Percentiles rank a stretch among this genome's conserved stretches.
These are phyloP conservation scores for Drosophila merina DNA, from an alignment of 2,888 invertebrate genomes.

Conservation along the genomic window DNA sequence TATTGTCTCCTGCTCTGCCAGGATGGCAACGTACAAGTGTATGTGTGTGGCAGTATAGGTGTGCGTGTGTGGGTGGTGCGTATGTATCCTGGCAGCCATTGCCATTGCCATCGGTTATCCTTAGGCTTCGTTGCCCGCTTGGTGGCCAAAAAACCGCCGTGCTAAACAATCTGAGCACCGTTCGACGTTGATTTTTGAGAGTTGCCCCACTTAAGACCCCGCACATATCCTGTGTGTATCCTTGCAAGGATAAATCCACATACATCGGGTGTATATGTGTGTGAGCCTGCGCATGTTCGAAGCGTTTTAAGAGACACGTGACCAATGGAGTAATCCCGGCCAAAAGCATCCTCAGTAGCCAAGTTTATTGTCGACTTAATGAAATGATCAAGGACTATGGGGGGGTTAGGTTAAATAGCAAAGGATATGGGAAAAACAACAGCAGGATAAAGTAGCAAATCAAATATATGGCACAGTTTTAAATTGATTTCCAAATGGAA, in stretches of 20 bases:
- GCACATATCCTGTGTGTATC: conserved; percentile 5
- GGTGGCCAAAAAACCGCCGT: conserved; percentile 35
- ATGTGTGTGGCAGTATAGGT: not conserved
- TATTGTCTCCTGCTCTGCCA: conserved; percentile 35
- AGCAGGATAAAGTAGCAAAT: not conserved
- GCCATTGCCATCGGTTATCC: conserved; percentile 66
- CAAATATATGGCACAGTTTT: conserved; percentile 1
- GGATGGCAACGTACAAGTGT: no score
- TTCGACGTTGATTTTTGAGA: conserved; percentile 45
- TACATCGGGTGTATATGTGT: not conserved
- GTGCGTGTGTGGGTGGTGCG: conserved; percentile 3
- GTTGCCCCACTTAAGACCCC: conserved; percentile 39
- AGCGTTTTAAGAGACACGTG: conserved; percentile 20
- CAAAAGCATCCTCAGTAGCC: conserved; percentile 7
- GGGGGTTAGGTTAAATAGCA: not conserved
- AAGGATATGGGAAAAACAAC: conserved; percentile 3
- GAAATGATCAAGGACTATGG: conserved; percentile 20
- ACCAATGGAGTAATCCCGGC: conserved; percentile 36
- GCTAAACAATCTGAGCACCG: conserved; percentile 36
- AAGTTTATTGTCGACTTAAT: conserved; percentile 8
- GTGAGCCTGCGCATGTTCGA: conserved; percentile 38
- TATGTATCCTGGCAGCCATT: conserved; percentile 76
- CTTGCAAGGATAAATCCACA: conserved; percentile 6
- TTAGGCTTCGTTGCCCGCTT: conserved; percentile 33
- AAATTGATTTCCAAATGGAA: not conserved